Percentiles rank a stretch among this genome's conserved stretches.
Evolutionary conservation across 2,888 invertebrate genomes (phyloP).

Genomic region (Chalcosyrphus nemorum): DNA sequence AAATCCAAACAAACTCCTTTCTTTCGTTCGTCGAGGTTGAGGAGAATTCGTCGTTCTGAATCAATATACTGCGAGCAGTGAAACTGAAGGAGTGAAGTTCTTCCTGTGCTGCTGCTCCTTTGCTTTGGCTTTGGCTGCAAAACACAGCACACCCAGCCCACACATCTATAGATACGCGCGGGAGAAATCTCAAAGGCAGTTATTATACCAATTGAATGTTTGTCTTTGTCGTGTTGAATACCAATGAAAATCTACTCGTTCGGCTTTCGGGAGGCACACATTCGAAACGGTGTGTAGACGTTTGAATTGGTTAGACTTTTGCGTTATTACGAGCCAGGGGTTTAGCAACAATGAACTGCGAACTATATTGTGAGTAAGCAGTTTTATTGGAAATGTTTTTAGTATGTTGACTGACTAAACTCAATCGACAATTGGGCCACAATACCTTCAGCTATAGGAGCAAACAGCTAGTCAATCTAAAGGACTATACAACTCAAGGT

Average conservation of each 20-base stretch:
- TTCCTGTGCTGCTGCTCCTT: slow-evolving; percentile 23
- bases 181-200: slow-evolving; percentile 68
- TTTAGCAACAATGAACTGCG: background rate
- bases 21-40: slow-evolving; percentile 31
- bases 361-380: too few relatives aligned
- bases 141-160: background rate
- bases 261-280: background rate
- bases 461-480: too few relatives aligned
- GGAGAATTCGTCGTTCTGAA: slow-evolving; percentile 52
- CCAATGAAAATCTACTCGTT: slow-evolving; percentile 62
- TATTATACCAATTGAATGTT: slow-evolving; percentile 72
- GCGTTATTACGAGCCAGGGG: background rate
- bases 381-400: too few relatives aligned
- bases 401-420: too few relatives aligned
- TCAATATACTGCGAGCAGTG: slow-evolving; percentile 59
- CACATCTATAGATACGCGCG: slow-evolving; percentile 29
- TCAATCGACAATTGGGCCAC: too few relatives aligned
- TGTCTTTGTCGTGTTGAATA: slow-evolving; percentile 70
- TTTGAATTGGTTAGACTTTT: slow-evolving; percentile 33
- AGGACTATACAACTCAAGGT: too few relatives aligned
- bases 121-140: background rate
- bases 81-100: background rate
- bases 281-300: slow-evolving; percentile 36
- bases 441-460: too few relatives aligned
- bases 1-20: slow-evolving; percentile 68